Base-by-base conservation (phyloP, 1,140 invertebrate genomes). In the Galleria mellonella region DNA sequence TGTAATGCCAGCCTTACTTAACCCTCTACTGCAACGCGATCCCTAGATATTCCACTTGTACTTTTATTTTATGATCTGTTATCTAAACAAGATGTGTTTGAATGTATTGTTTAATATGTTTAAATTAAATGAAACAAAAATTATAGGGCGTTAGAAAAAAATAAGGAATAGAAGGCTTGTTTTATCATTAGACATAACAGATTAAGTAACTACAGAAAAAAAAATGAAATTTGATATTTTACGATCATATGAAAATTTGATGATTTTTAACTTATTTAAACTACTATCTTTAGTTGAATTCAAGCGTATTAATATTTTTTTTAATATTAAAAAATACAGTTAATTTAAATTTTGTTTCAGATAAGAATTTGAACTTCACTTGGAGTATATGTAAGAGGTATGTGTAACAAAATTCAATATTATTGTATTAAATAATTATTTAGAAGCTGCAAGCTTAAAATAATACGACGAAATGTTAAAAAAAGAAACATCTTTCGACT, bases 61-160 rank as follows among this genome's bases (percentile, higher is more conserved):
- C 17, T 55, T 62, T 69, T 61, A 65, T 71, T 74, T 72, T 71
- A 76, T 62, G 66, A 74, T 43, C 41, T 56, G 47, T 50, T 72
- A 74, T 68, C 60, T 72, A 43, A 53, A 37, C 35, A 45, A 68
- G 62, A 75, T 72, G 59, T 42, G 57, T 43, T 59, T 57, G 59
- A 72, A 72, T 70, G 57, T 70, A 59, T 62, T 61, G 62, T 64
- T 55, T 65, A 55, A 63, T 60, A 67, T 43, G 51, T 62, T 62
- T 64, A 61, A 65, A 66, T 61, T 64, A 63, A 42, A 59, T 27
- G 46, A 44, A 45, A 48, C 31, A 45, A 51, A 56, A 44, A 15
- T 17, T 45, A 38, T 27, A 12, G 39, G 27, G 32, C 33, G 23
- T 45, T n/a, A 35, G n/a, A 13, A 40, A 10, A 39, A 40, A 30